Evolutionary conservation across 2,113 vertebrate species (phyloP).

Genomic region (Petromus typicus): DNA sequence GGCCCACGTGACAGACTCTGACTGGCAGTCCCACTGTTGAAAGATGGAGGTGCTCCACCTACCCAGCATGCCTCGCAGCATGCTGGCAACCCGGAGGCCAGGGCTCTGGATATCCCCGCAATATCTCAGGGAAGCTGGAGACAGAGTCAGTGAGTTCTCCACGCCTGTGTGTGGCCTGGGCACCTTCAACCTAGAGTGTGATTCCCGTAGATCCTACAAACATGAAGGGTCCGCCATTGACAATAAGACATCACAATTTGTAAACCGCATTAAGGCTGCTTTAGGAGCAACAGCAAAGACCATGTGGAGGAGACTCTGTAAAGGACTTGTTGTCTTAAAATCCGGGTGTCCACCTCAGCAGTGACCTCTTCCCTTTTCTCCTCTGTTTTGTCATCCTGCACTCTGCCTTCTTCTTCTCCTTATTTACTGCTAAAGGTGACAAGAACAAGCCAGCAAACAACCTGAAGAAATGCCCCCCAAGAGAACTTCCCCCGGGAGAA

Average conservation of each 20-base stretch:
- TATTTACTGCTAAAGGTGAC: neutral
- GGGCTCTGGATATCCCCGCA: conserved; percentile 10
- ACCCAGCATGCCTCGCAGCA: conserved; percentile 30
- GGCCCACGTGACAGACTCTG: neutral
- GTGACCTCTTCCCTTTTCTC: neutral
- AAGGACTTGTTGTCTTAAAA: neutral
- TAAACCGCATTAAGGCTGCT: neutral
- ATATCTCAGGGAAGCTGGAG: neutral
- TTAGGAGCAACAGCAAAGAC: neutral
- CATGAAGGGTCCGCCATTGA: neutral
- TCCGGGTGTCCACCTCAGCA: neutral
- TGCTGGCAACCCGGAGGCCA: conserved; percentile 22
- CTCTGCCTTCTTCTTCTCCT: neutral
- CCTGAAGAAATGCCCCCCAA: neutral
- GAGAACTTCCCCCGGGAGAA: neutral
- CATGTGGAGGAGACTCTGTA: neutral
- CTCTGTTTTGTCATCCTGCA: conserved; percentile 20
- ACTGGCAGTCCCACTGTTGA: conserved; percentile 20
- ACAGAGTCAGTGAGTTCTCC: neutral
- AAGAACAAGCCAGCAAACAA: neutral
- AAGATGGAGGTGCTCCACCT: conserved; percentile 32
- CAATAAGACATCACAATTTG: neutral
- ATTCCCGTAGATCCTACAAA: conserved; percentile 37
- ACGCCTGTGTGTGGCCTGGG: neutral
- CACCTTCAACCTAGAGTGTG: neutral